Conservation (phyloP, 2,888 invertebrate species). For the Raillietiella orientalis region DNA sequence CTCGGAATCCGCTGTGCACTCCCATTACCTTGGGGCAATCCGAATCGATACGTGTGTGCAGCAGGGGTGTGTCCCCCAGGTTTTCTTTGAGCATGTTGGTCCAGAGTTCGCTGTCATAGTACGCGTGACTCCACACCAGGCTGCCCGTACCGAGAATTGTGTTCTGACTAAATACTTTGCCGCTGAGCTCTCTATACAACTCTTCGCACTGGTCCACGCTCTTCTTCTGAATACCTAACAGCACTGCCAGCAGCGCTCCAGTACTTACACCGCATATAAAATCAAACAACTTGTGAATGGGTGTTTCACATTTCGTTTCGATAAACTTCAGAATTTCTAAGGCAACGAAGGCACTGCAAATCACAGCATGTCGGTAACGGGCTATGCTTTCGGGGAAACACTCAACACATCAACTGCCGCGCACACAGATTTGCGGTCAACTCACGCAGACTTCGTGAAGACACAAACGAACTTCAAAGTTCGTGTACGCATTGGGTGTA, state of each 20-base stretch:
- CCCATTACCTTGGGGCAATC: conserved; percentile 21
- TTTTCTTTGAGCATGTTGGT: conserved; percentile 34
- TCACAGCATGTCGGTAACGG: conserved; percentile 6
- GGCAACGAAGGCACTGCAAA: conserved; percentile 37
- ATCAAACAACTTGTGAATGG: conserved; percentile 47
- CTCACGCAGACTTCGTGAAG: too few relatives aligned
- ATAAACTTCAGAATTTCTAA: conserved; percentile 45
- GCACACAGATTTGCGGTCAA: too few relatives aligned
- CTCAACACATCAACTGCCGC: too few relatives aligned
- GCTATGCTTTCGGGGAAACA: too few relatives aligned
- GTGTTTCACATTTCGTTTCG: conserved; percentile 24
- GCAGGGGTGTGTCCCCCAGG: conserved; percentile 21
- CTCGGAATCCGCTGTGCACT: background rate
- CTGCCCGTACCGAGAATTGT: conserved; percentile 31
- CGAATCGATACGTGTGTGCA: conserved; percentile 20
- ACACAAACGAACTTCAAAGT: too few relatives aligned
- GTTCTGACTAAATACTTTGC: conserved; percentile 29
- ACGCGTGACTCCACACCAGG: conserved; percentile 51
- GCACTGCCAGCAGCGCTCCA: conserved; percentile 41
- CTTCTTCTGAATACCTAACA: conserved; percentile 26
- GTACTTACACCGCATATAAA: conserved; percentile 53
- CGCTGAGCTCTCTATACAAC: conserved; percentile 23
- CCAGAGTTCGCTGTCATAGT: conserved; percentile 58
- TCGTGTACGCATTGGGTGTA: too few relatives aligned
- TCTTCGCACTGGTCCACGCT: conserved; percentile 24